Percentiles rank a stretch among this genome's conserved stretches.
phyloP scores from a whole-genome alignment of 64 coral and sea anemone species.

The Porites lutea region DNA sequence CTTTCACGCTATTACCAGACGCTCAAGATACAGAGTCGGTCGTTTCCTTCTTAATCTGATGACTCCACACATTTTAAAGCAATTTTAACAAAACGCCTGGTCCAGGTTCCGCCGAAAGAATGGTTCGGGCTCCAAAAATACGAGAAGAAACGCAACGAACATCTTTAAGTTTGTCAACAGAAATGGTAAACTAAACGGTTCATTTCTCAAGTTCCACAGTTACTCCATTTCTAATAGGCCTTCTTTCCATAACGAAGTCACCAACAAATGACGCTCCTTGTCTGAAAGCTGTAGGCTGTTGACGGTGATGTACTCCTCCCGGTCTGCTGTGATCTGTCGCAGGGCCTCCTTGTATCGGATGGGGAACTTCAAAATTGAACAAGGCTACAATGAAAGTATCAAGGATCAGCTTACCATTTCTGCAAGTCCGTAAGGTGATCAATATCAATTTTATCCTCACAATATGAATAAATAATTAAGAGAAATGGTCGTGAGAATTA shows the following conservation, averaged over 20 bases:
- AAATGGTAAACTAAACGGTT: background rate
- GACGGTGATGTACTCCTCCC: conserved; percentile 46
- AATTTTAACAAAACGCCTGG: background rate
- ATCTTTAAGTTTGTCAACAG: background rate
- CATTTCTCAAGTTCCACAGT: background rate
- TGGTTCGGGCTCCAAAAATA: too few species aligned
- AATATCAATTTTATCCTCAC: too few species aligned
- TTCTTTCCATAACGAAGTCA: conserved; percentile 67
- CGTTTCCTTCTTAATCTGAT: too few species aligned
- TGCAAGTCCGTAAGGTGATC: too few species aligned
- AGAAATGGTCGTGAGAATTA: too few species aligned
- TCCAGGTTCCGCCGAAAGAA: too few species aligned
- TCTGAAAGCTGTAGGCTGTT: conserved; percentile 40
- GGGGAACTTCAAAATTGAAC: conserved; percentile 60
- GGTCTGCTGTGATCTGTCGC: conserved; percentile 32
- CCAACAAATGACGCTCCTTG: conserved; percentile 14
- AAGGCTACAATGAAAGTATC: conserved; percentile 27
- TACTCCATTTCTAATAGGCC: conserved; percentile 39
- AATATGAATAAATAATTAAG: too few species aligned
- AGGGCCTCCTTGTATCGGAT: conserved; percentile 65
- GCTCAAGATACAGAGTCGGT: too few species aligned
- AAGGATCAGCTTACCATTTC: background rate
- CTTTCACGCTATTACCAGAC: too few species aligned
- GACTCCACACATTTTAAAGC: too few species aligned
- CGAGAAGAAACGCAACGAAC: background rate